Percentiles rank a stretch among this genome's conserved stretches.
phyloP scores from a whole-genome alignment of 2,888 invertebrate genomes.

The Melolontha melolontha region DNA sequence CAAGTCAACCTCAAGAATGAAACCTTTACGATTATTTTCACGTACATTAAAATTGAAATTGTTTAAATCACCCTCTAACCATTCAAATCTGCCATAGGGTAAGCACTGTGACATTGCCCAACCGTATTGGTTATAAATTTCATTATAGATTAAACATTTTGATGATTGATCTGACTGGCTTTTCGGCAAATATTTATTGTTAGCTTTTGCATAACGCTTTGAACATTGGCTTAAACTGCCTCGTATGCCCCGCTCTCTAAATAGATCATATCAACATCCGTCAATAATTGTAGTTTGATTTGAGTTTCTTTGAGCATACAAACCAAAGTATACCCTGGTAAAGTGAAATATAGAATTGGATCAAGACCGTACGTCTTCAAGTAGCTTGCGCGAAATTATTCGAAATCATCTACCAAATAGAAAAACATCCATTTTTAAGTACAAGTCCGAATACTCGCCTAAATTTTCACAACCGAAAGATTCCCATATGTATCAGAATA shows the following conservation, averaged over 20 bases:
- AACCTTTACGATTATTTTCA: slow-evolving; percentile 9
- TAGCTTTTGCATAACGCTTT: slow-evolving; percentile 52
- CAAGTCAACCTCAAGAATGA: slow-evolving; percentile 54
- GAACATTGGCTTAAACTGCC: slow-evolving; percentile 55
- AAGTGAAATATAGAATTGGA: slow-evolving; percentile 41
- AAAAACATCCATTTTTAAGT: slow-evolving; percentile 59
- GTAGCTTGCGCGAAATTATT: slow-evolving; percentile 23
- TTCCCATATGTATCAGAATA: slow-evolving; percentile 58
- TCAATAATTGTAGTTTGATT: slow-evolving; percentile 40
- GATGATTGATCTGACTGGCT: slow-evolving; percentile 14
- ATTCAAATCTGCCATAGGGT: slow-evolving; percentile 18
- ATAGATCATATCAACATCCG: slow-evolving; percentile 41
- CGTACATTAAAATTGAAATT: slow-evolving; percentile 26
- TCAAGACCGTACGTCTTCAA: slow-evolving; percentile 36
- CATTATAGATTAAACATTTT: slow-evolving; percentile 45
- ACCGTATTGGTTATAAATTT: slow-evolving; percentile 56
- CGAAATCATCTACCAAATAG: slow-evolving; percentile 53
- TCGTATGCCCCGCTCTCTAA: slow-evolving; percentile 46
- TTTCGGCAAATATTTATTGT: slow-evolving; percentile 48
- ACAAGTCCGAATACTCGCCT: slow-evolving; percentile 58
- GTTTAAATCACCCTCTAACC: slow-evolving; percentile 31
- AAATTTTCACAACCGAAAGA: slow-evolving; percentile 54
- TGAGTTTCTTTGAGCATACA: slow-evolving; percentile 37
- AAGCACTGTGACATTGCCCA: slow-evolving; percentile 47
- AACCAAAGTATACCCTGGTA: slow-evolving; percentile 39